These are phyloP conservation scores for Micromussa lordhowensis DNA, from an alignment of 92 coral and sea anemone genomes.

Conservation along the genomic window DNA sequence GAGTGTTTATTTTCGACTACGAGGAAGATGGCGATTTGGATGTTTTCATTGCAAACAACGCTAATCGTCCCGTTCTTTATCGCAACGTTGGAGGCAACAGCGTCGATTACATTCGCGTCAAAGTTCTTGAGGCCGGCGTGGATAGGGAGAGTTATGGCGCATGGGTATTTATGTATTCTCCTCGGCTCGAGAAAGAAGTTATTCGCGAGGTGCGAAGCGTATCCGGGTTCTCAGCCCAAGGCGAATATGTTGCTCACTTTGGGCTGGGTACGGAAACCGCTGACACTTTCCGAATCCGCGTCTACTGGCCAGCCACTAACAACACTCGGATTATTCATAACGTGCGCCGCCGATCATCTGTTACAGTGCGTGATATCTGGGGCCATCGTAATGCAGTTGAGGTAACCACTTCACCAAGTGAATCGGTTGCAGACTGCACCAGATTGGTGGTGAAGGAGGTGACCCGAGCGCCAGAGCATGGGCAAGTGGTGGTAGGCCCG, in stretches of 20 bases:
- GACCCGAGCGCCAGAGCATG: constrained; percentile 79
- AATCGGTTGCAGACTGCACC: constrained; percentile 85
- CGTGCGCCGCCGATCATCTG: constrained; percentile 83
- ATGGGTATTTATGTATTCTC: constrained; percentile 84
- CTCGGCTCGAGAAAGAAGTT: constrained; percentile 75
- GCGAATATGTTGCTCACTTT: constrained; percentile 88
- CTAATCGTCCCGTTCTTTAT: constrained; percentile 86
- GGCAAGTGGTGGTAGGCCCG: constrained; percentile 84
- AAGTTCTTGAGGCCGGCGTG: constrained; percentile 84
- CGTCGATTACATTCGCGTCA: constrained; percentile 88
- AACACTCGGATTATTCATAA: constrained; percentile 90
- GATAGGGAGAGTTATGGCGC: constrained; percentile 95
- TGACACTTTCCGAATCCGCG: constrained; percentile 79
- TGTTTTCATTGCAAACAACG: constrained; percentile 83
- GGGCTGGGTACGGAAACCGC: constrained; percentile 91
- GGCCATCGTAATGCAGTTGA: constrained; percentile 87
- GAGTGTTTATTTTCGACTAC: constrained; percentile 91
- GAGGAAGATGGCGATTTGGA: constrained; percentile 98
- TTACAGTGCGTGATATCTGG: constrained; percentile 84
- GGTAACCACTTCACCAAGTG: constrained; percentile 81
- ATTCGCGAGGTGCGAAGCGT: constrained; percentile 81
- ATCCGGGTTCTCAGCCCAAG: constrained; percentile 88
- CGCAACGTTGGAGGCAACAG: constrained; percentile 92
- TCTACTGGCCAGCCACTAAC: constrained; percentile 96
- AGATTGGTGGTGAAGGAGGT: constrained; percentile 84